Percentiles rank a stretch among this genome's conserved stretches.
Evolutionary conservation across 2,113 vertebrate species (phyloP).

Genomic region (Aramus guarauna): DNA sequence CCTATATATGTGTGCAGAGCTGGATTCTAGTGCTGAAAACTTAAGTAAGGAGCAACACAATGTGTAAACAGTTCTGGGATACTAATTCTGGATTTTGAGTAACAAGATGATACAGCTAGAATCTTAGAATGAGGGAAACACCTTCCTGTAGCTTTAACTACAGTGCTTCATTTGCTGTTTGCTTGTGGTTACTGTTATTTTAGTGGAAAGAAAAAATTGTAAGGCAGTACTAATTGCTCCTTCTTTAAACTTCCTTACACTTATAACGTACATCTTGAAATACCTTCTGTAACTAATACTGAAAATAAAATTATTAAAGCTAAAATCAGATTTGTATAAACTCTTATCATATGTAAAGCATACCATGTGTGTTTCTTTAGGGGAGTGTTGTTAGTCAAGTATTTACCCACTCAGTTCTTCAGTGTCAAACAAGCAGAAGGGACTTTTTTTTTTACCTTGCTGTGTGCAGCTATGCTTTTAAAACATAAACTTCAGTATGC

Average conservation of each 20-base stretch:
- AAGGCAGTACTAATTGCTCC: neutral
- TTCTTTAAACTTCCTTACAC: neutral
- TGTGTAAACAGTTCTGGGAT: neutral
- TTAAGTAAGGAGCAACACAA: neutral
- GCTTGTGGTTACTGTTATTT: neutral
- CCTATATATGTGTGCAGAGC: fast-evolving
- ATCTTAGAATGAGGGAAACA: neutral
- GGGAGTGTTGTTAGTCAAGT: neutral
- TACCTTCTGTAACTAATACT: neutral
- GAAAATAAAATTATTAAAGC: neutral
- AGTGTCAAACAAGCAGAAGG: neutral
- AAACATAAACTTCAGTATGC: neutral
- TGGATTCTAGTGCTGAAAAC: neutral
- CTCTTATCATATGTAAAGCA: neutral
- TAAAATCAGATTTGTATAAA: neutral
- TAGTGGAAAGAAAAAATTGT: neutral
- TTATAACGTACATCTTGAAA: neutral
- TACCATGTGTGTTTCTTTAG: neutral
- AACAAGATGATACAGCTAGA: too few relatives aligned
- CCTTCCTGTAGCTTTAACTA: neutral
- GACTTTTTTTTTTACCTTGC: neutral
- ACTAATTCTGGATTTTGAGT: neutral
- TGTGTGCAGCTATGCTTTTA: neutral
- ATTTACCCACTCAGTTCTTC: neutral
- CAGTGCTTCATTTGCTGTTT: neutral